Conservation (phyloP, 2,797 vertebrate species). For the Halcyon smyrnensis region DNA sequence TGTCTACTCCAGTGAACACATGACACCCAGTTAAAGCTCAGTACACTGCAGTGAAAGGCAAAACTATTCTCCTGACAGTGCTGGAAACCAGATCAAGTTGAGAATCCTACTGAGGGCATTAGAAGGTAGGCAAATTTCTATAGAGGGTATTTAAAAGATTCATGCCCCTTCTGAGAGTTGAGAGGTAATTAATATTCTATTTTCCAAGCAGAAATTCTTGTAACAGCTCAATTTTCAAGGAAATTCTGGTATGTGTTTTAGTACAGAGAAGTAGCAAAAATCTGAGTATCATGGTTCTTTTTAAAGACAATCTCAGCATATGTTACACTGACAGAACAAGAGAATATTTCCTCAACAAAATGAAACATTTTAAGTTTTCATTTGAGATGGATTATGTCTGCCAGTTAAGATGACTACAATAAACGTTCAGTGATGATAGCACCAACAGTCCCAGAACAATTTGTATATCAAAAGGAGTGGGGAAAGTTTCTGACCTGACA, state of each 20-base stretch:
- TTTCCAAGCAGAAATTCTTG: neutral
- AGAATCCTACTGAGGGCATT: neutral
- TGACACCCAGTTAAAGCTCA: neutral
- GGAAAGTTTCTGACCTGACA: neutral
- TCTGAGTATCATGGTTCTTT: neutral
- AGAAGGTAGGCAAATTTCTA: neutral
- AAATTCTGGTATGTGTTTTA: neutral
- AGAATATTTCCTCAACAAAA: neutral
- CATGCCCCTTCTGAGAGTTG: neutral
- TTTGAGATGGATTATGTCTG: neutral
- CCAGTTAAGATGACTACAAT: neutral
- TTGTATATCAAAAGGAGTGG: neutral
- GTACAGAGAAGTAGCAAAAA: neutral
- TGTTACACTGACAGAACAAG: neutral
- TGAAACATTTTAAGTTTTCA: neutral
- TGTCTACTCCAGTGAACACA: fast-evolving
- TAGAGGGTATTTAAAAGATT: neutral
- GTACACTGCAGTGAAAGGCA: neutral
- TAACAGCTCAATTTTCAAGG: neutral
- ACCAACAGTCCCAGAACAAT: neutral
- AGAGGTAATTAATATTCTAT: neutral
- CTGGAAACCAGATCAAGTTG: neutral
- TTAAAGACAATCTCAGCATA: neutral
- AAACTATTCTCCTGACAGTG: neutral
- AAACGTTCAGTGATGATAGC: neutral